phyloP scores from a whole-genome alignment of 2,797 vertebrate genomes.

The Syngnathus rostellatus region DNA sequence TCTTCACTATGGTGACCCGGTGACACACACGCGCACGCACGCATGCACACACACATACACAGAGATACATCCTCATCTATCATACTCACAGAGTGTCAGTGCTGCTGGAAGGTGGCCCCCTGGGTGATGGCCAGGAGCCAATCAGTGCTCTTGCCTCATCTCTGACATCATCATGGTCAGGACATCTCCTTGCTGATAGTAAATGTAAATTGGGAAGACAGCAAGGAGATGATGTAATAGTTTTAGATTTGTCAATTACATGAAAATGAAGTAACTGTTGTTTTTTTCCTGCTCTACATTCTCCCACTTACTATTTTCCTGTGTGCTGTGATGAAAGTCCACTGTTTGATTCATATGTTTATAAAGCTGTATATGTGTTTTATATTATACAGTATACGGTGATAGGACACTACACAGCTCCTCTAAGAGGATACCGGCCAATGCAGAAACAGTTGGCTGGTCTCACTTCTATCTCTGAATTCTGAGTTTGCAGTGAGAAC shows the following conservation, averaged over 20 bases:
- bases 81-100: slow-evolving; percentile 52
- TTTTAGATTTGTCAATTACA: neutral
- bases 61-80: slow-evolving; percentile 54
- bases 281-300: neutral
- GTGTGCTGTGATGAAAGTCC: no score
- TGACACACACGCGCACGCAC: slow-evolving; percentile 24
- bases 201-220: slow-evolving; percentile 9
- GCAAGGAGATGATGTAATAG: slow-evolving; percentile 2
- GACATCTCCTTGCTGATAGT: slow-evolving; percentile 22
- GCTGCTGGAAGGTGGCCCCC: slow-evolving; percentile 36
- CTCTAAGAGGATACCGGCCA: no score
- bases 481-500: no score
- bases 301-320: neutral
- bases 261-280: neutral
- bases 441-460: no score
- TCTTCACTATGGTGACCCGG: slow-evolving; percentile 37
- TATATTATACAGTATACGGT: no score
- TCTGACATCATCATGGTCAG: slow-evolving; percentile 34
- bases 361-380: no score
- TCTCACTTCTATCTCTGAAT: no score
- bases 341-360: no score
- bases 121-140: slow-evolving; percentile 45
- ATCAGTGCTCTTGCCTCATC: slow-evolving; percentile 29
- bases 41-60: slow-evolving; percentile 38
- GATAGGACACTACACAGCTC: no score